phyloP scores from a whole-genome alignment of 2,797 vertebrate genomes.

The Enteromius afrohamiltoni region DNA sequence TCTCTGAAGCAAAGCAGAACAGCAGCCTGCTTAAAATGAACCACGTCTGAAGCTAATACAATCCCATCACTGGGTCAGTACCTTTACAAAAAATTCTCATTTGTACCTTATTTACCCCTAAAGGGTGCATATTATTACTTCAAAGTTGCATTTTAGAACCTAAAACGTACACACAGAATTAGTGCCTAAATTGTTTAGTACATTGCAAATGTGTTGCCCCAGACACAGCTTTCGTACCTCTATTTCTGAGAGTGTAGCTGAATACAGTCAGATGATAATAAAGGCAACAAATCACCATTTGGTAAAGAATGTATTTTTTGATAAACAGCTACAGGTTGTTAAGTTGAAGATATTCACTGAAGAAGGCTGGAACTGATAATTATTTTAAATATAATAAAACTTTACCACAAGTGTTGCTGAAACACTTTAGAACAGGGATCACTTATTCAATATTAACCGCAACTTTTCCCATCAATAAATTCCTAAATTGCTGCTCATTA shows the following conservation, averaged over 20 bases:
- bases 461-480: too few relatives aligned
- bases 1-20: conserved; percentile 18
- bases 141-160: not conserved
- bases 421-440: too few relatives aligned
- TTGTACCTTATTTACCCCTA: not conserved
- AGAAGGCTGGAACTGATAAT: not conserved
- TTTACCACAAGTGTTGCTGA: not conserved
- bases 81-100: not conserved
- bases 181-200: not conserved
- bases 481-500: too few relatives aligned
- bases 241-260: not conserved
- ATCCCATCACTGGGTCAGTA: not conserved
- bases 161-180: not conserved
- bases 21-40: not conserved
- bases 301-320: not conserved
- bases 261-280: not conserved
- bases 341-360: not conserved
- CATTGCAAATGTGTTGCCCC: not conserved
- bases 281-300: conserved; percentile 1
- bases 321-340: not conserved
- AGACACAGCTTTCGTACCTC: not conserved
- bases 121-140: not conserved
- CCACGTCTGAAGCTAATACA: not conserved
- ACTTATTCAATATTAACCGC: too few relatives aligned
- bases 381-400: not conserved